These are phyloP conservation scores for Scolopax mira DNA, from an alignment of 2,113 vertebrate species.

Conservation along the genomic window DNA sequence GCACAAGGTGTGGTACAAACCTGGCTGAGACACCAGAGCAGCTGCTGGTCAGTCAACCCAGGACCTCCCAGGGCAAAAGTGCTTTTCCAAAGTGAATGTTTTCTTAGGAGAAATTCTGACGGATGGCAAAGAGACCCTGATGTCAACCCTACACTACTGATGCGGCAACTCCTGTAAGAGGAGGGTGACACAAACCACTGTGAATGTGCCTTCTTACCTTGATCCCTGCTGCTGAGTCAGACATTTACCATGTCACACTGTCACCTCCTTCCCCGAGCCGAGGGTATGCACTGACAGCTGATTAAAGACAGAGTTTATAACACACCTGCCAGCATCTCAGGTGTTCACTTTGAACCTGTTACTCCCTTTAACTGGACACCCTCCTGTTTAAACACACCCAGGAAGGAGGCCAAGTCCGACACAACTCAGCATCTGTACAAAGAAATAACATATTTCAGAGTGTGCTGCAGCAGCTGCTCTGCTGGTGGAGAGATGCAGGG, in stretches of 20 bases:
- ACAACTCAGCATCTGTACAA: not conserved
- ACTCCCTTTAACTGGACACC: not conserved
- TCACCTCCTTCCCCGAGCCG: not conserved
- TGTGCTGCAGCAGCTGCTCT: not conserved
- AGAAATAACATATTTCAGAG: not conserved
- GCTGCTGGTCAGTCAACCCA: not conserved
- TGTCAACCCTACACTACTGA: not conserved
- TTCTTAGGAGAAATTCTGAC: not conserved
- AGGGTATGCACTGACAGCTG: not conserved
- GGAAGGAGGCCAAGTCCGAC: not conserved
- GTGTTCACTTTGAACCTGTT: not conserved
- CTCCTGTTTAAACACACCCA: not conserved
- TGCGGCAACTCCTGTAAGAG: not conserved
- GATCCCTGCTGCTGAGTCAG: not conserved
- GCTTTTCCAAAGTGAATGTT: rapidly evolving
- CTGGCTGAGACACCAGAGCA: not conserved
- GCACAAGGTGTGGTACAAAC: rapidly evolving
- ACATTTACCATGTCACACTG: not conserved
- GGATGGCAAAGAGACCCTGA: not conserved
- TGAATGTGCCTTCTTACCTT: not conserved
- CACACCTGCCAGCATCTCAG: not conserved
- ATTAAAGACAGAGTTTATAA: not conserved
- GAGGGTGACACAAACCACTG: not conserved
- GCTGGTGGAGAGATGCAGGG: not conserved
- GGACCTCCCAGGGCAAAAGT: not conserved